These are phyloP conservation scores for Pantala flavescens DNA, from an alignment of 1,140 invertebrate genomes.

Conservation along the genomic window DNA sequence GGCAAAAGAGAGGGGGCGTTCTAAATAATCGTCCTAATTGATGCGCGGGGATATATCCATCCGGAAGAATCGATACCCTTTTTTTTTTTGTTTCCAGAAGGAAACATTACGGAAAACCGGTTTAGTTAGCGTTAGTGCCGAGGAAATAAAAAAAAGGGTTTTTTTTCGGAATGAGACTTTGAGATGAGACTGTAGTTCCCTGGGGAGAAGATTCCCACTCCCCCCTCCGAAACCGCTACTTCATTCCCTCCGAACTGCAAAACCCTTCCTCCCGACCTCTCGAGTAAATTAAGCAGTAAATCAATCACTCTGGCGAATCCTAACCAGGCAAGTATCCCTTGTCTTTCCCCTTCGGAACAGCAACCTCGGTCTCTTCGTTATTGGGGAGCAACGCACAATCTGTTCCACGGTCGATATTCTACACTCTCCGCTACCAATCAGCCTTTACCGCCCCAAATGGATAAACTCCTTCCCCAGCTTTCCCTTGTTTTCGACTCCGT, in stretches of 20 bases:
- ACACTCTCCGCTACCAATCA: neutral
- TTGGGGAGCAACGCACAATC: neutral
- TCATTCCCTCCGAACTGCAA: neutral
- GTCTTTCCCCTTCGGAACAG: neutral
- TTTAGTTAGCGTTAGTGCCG: no score
- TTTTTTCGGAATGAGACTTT: no score
- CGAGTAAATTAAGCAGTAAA: constrained; percentile 10
- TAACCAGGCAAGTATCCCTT: neutral
- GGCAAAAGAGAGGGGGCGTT: no score
- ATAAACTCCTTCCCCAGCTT: neutral
- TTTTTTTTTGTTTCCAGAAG: no score
- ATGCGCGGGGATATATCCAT: no score
- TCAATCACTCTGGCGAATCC: constrained; percentile 4
- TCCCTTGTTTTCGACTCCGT: neutral
- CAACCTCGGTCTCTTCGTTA: neutral
- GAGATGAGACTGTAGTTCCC: no score
- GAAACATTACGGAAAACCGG: no score
- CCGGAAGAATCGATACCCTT: no score
- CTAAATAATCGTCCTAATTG: no score
- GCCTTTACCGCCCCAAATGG: no score
- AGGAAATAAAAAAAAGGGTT: no score
- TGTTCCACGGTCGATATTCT: neutral
- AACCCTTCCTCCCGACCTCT: neutral
- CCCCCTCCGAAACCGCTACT: neutral
- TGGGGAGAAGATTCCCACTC: neutral